Evolutionary conservation across 2,113 vertebrate species (phyloP).

Genomic region (Solea solea): DNA sequence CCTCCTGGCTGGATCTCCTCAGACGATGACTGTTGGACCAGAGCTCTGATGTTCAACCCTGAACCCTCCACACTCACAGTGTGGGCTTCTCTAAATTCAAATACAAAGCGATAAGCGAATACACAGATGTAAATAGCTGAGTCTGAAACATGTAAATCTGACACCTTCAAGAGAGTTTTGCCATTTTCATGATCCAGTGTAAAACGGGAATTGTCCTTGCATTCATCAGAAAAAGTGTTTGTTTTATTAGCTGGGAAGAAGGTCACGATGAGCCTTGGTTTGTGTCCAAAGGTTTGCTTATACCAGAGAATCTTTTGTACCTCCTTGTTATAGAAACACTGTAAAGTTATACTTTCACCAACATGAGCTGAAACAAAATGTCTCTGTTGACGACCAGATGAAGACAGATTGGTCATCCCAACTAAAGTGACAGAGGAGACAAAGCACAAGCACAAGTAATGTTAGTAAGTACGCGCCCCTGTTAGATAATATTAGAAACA

Average conservation of each 20-base stretch:
- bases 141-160: slow-evolving; percentile 23
- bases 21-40: slow-evolving; percentile 33
- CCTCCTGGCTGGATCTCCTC: slow-evolving; percentile 37
- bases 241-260: not conserved
- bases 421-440: not conserved
- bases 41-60: not conserved
- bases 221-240: slow-evolving; percentile 24
- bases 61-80: not conserved
- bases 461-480: not conserved
- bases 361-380: slow-evolving; percentile 26
- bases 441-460: not conserved
- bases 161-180: slow-evolving; percentile 26
- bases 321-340: slow-evolving; percentile 13
- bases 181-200: not conserved
- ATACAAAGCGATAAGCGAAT: no score
- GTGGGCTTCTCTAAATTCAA: slow-evolving; percentile 4
- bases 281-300: slow-evolving; percentile 45
- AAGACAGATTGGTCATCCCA: not conserved
- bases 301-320: slow-evolving; percentile 26
- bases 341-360: slow-evolving; percentile 28
- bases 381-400: not conserved
- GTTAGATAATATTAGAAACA: not conserved
- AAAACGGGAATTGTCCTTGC: slow-evolving; percentile 29
- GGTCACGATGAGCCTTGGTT: slow-evolving; percentile 26
- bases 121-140: slow-evolving; percentile 51